Percentiles rank a stretch among this genome's conserved stretches.
phyloP scores from a whole-genome alignment of 2,888 invertebrate species.

The Stegana nigrithorax region DNA sequence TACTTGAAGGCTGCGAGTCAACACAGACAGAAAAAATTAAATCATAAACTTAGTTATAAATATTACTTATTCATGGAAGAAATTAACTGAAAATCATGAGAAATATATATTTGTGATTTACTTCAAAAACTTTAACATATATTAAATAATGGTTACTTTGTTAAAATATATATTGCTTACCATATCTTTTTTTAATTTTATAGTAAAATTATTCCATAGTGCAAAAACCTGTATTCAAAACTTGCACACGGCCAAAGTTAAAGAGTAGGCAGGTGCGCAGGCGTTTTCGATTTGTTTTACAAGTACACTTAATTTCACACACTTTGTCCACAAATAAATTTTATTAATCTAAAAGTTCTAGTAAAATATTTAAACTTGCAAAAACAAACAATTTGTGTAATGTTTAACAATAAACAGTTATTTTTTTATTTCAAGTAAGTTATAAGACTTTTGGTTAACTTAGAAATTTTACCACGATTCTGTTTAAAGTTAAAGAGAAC shows the following conservation, averaged over 20 bases:
- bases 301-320: slow-evolving; percentile 7
- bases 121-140: too few relatives aligned
- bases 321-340: slow-evolving; percentile 54
- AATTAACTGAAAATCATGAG: too few relatives aligned
- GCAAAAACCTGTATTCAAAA: slow-evolving; percentile 56
- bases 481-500: slow-evolving; percentile 44
- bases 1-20: too few relatives aligned
- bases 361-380: slow-evolving; percentile 52
- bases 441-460: not conserved
- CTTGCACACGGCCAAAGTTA: slow-evolving; percentile 33
- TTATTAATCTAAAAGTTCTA: slow-evolving; percentile 32
- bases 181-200: slow-evolving; percentile 52
- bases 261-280: slow-evolving; percentile 34
- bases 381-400: slow-evolving; percentile 22
- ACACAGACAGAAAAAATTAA: too few relatives aligned
- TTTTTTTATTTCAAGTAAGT: too few relatives aligned
- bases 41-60: too few relatives aligned
- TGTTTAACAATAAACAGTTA: too few relatives aligned
- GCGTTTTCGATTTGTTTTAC: slow-evolving; percentile 11
- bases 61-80: too few relatives aligned
- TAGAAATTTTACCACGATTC: not conserved
- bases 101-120: too few relatives aligned
- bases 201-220: slow-evolving; percentile 59
- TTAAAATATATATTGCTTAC: slow-evolving; percentile 44
- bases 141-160: too few relatives aligned